A percentile compares a stretch with the other conserved stretches of the same genome.
phyloP scores from a whole-genome alignment of 2,888 invertebrate genomes.

The Ctenicera cuprea region DNA sequence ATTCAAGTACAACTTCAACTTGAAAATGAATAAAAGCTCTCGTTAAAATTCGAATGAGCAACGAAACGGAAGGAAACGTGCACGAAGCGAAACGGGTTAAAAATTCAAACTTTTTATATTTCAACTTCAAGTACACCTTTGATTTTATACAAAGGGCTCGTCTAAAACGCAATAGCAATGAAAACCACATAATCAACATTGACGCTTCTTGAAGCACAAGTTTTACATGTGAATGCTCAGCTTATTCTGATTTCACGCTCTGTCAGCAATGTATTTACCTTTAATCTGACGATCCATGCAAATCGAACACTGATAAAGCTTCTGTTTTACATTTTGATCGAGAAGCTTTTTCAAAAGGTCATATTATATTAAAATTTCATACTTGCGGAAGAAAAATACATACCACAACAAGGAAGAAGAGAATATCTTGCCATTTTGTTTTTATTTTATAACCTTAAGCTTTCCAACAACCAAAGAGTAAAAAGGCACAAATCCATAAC shows the following conservation, averaged over 20 bases:
- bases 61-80: too few species aligned
- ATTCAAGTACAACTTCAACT: too few species aligned
- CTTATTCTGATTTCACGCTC: conserved; percentile 26
- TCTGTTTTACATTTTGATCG: conserved; percentile 10
- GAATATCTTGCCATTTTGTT: background rate
- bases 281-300: conserved; percentile 23
- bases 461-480: background rate
- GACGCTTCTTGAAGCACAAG: conserved; percentile 22
- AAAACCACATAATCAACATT: conserved; percentile 22
- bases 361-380: background rate
- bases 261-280: conserved; percentile 28
- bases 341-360: background rate
- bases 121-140: background rate
- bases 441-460: background rate
- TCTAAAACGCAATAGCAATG: background rate
- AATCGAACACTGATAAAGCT: conserved; percentile 9
- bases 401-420: too few species aligned
- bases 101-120: background rate
- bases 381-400: background rate
- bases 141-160: background rate
- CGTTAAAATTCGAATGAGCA: too few species aligned
- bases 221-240: conserved; percentile 25
- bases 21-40: too few species aligned
- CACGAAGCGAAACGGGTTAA: too few species aligned
- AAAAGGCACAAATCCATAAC: background rate